Conservation (phyloP, 1,140 invertebrate genomes). For the Dolichoris vasculosae region DNA sequence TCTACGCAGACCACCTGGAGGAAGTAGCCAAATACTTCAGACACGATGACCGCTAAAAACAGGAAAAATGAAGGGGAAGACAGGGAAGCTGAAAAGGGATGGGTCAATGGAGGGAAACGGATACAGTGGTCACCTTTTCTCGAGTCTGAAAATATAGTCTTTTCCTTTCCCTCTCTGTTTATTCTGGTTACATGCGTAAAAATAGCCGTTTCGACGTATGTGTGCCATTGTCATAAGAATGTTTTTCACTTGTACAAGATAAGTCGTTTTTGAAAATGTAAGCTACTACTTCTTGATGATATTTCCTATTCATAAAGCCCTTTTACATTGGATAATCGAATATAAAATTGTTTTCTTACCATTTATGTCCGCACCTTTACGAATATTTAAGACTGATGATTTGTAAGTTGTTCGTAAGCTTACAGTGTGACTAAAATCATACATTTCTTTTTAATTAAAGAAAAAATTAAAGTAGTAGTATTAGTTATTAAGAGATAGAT, state of each 20-base stretch:
- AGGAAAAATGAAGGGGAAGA: slow-evolving; percentile 20
- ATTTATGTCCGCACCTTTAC: neutral
- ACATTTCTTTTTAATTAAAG: too few relatives aligned
- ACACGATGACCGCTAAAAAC: slow-evolving; percentile 4
- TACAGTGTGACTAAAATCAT: neutral
- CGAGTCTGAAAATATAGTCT: neutral
- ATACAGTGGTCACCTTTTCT: neutral
- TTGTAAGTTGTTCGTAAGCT: neutral
- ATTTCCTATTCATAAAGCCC: neutral
- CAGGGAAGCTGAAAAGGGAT: neutral
- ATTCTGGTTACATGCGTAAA: neutral
- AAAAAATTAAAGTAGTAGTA: too few relatives aligned
- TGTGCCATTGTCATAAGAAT: neutral
- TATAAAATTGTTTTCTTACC: neutral
- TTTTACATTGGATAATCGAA: neutral
- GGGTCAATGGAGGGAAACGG: slow-evolving; percentile 7
- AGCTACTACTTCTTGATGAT: neutral
- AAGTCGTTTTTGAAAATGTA: neutral
- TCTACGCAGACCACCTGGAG: slow-evolving; percentile 50
- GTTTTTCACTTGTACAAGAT: neutral
- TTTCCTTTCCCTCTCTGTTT: neutral
- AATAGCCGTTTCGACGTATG: neutral
- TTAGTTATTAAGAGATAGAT: too few relatives aligned
- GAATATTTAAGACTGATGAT: neutral
- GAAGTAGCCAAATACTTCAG: slow-evolving; percentile 43